phyloP scores from a whole-genome alignment of 2,113 vertebrate genomes.

The Xiphophorus maculatus region DNA sequence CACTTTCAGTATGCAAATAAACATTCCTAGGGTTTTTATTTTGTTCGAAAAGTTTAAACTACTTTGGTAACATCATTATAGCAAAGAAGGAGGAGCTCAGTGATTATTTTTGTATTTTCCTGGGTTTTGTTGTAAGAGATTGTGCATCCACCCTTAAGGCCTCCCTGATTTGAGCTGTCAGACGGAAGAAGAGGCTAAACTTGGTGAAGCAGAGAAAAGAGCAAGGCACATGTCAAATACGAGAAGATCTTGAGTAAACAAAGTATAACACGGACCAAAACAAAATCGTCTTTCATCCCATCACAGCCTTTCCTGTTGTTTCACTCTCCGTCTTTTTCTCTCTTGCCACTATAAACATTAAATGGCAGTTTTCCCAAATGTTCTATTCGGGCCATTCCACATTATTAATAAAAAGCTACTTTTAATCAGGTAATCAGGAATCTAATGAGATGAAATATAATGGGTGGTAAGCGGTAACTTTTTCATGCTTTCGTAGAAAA shows the following conservation, averaged over 20 bases:
- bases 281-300: slow-evolving; percentile 62
- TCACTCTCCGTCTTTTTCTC: slow-evolving; percentile 32
- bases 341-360: slow-evolving; percentile 28
- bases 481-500: slow-evolving; percentile 33
- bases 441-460: slow-evolving; percentile 20
- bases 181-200: slow-evolving; percentile 65
- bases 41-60: slow-evolving; percentile 3
- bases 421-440: not conserved
- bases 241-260: slow-evolving; percentile 75
- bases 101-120: slow-evolving; percentile 37
- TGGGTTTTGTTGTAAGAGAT: slow-evolving; percentile 51
- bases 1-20: not conserved
- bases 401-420: not conserved
- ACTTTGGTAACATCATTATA: not conserved
- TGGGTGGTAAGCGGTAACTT: slow-evolving; percentile 32
- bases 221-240: slow-evolving; percentile 80
- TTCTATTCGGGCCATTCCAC: not conserved
- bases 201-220: slow-evolving; percentile 76
- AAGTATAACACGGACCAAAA: slow-evolving; percentile 71
- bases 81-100: slow-evolving; percentile 16
- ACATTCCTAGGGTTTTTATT: not conserved
- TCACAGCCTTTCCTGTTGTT: slow-evolving; percentile 57
- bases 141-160: slow-evolving; percentile 58
- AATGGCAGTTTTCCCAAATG: slow-evolving; percentile 7
- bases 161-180: slow-evolving; percentile 70